Conservation (phyloP, 2,888 invertebrate genomes). For the Ctena decussata region DNA sequence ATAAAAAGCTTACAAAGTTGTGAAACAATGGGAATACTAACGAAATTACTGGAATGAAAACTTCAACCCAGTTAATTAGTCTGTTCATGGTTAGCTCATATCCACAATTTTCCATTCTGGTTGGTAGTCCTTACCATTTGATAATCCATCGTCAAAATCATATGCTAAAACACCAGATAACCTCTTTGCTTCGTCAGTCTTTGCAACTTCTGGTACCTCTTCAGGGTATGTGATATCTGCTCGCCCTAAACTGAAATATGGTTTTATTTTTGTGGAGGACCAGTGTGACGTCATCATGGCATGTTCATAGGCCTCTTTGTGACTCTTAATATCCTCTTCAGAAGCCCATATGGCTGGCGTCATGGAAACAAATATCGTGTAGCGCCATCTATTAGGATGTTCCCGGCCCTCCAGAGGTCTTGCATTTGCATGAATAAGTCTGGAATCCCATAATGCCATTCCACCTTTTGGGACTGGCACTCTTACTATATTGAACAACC, state of each 20-base stretch:
- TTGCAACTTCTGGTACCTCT: slow-evolving; percentile 9
- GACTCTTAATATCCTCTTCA: slow-evolving; percentile 61
- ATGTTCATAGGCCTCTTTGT: slow-evolving; percentile 66
- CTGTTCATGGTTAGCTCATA: too few relatives aligned
- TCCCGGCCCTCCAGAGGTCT: slow-evolving; percentile 65
- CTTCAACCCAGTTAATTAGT: too few relatives aligned
- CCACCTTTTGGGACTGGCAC: slow-evolving; percentile 79
- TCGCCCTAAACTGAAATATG: neutral
- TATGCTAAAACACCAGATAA: neutral
- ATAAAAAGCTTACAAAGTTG: too few relatives aligned
- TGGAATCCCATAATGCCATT: slow-evolving; percentile 80
- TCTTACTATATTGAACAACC: slow-evolving; percentile 63
- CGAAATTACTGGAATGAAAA: too few relatives aligned
- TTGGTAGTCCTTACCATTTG: slow-evolving; percentile 1
- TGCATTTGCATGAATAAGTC: slow-evolving; percentile 76
- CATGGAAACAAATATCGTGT: slow-evolving; percentile 77
- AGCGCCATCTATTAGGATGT: slow-evolving; percentile 73
- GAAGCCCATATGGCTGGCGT: slow-evolving; percentile 77
- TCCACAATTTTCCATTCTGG: slow-evolving; percentile 9
- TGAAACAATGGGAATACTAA: too few relatives aligned
- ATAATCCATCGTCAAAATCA: neutral
- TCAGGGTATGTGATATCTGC: neutral
- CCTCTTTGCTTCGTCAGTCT: neutral
- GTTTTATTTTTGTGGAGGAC: slow-evolving; percentile 55
- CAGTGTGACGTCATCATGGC: slow-evolving; percentile 72